Conservation (phyloP, 2,113 vertebrate species). For the Triplophysa tibetana region DNA sequence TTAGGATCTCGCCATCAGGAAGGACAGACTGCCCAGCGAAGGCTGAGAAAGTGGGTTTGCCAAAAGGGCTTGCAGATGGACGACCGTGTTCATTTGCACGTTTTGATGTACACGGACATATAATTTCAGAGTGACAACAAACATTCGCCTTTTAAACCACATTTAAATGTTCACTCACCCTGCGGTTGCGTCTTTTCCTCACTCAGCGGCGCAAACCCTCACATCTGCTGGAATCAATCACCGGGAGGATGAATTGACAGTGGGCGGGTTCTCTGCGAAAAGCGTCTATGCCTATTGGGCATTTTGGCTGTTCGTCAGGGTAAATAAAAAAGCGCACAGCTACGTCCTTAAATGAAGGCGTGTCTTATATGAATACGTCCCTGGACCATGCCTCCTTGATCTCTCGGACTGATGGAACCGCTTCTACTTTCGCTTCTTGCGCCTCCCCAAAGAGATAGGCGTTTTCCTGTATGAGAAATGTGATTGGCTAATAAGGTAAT, state of each 20-base stretch:
- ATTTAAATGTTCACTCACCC: constrained; percentile 62
- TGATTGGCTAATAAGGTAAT: constrained; percentile 58
- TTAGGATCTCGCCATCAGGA: neutral
- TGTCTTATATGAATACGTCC: constrained; percentile 27
- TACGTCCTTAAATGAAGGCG: neutral
- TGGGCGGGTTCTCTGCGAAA: constrained; percentile 46
- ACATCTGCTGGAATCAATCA: constrained; percentile 72
- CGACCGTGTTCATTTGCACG: neutral
- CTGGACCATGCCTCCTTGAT: neutral
- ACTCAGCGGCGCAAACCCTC: constrained; percentile 47
- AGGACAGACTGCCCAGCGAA: neutral
- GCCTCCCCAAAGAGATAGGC: constrained; percentile 12
- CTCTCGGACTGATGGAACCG: constrained; percentile 11
- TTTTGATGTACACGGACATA: neutral
- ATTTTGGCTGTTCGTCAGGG: constrained; percentile 17
- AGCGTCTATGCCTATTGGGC: constrained; percentile 56
- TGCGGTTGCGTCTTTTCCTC: constrained; percentile 57
- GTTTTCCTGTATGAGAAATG: constrained; percentile 31
- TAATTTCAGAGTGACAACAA: constrained; percentile 17
- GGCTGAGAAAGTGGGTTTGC: constrained; percentile 26
- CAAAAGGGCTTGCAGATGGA: neutral
- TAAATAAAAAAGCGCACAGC: neutral
- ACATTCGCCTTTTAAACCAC: neutral
- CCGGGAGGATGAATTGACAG: constrained; percentile 6
- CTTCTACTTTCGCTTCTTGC: neutral